phyloP scores from a whole-genome alignment of 2,888 invertebrate genomes.

The Agrochola litura region DNA sequence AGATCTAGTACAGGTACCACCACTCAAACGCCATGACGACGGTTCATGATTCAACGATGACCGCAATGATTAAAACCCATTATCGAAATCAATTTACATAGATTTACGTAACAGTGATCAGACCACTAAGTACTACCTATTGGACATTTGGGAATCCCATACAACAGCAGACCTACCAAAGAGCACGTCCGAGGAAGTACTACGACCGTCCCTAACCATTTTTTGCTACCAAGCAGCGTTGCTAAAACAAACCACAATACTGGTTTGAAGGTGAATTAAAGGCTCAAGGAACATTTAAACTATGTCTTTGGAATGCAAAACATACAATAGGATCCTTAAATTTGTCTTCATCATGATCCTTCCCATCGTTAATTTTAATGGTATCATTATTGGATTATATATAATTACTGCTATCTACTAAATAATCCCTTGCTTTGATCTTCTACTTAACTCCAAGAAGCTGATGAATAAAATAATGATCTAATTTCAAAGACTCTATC shows the following conservation, averaged over 20 bases:
- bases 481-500: constrained; percentile 8
- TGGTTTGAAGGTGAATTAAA: neutral
- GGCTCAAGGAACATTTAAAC: neutral
- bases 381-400: neutral
- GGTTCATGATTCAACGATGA: constrained; percentile 15
- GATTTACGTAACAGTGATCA: constrained; percentile 29
- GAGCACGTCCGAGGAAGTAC: neutral
- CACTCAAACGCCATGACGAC: neutral
- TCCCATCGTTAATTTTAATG: too few relatives aligned
- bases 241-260: neutral
- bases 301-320: neutral
- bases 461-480: neutral
- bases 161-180: neutral
- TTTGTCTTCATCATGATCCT: neutral
- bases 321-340: neutral
- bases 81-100: constrained; percentile 1
- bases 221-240: neutral
- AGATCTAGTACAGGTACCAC: constrained; percentile 19
- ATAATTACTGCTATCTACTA: neutral
- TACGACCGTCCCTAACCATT: neutral
- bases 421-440: neutral
- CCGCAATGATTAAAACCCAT: constrained; percentile 33
- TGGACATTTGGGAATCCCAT: constrained; percentile 31
- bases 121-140: neutral
- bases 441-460: neutral